phyloP scores from a whole-genome alignment of 2,888 invertebrate genomes.

The Eubasilissa splendida region DNA sequence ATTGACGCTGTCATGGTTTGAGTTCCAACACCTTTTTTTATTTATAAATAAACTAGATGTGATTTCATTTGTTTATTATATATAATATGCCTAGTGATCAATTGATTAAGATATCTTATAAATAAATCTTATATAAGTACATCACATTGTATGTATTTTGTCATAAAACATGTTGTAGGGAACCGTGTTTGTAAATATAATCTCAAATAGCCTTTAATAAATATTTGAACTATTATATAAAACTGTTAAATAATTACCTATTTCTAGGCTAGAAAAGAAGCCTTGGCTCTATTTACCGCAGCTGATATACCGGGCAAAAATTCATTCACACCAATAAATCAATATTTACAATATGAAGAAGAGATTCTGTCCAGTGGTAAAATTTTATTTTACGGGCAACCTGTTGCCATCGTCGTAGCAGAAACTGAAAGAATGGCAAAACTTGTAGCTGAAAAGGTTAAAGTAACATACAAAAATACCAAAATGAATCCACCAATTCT shows the following conservation, averaged over 20 bases:
- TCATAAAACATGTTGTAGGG: too few species aligned
- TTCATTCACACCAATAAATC: constrained; percentile 66
- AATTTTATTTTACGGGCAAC: constrained; percentile 80
- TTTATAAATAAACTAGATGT: too few species aligned
- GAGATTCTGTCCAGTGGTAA: constrained; percentile 73
- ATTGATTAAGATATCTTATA: too few species aligned
- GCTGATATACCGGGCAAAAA: constrained; percentile 83
- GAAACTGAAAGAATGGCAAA: constrained; percentile 73
- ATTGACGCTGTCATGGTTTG: too few species aligned
- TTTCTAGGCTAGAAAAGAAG: constrained; percentile 72
- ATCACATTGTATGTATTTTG: too few species aligned
- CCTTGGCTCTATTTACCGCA: constrained; percentile 76
- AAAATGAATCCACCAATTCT: constrained; percentile 67
- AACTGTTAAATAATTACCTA: background rate
- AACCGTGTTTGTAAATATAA: too few species aligned
- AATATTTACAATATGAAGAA: constrained; percentile 63
- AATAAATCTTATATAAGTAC: too few species aligned
- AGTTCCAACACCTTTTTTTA: too few species aligned
- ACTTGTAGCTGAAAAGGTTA: constrained; percentile 72
- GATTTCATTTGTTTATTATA: too few species aligned
- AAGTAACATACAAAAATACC: constrained; percentile 71
- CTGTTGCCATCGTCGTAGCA: constrained; percentile 83
- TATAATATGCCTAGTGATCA: too few species aligned
- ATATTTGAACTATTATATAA: too few species aligned
- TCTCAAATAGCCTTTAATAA: too few species aligned